These are phyloP conservation scores for Asobara japonica DNA, from an alignment of 1,140 invertebrate genomes.

Conservation along the genomic window DNA sequence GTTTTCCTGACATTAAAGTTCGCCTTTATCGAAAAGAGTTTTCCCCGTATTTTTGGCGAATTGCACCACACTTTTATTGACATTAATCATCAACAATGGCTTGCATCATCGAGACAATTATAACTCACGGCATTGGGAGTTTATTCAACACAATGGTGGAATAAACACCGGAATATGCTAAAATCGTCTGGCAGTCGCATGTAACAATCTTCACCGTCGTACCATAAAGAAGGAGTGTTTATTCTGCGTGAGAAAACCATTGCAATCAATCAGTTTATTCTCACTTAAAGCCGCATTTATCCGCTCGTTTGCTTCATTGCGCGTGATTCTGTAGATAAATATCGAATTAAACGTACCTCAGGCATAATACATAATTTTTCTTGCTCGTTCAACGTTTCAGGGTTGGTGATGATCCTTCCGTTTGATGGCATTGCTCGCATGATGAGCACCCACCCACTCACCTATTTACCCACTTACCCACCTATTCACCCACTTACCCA, in stretches of 20 bases:
- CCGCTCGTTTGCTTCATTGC: not conserved
- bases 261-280: not conserved
- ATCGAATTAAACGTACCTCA: not conserved
- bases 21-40: too few species aligned
- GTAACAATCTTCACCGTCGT: not conserved
- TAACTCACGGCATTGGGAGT: not conserved
- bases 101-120: not conserved
- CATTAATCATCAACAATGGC: not conserved
- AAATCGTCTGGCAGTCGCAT: too few species aligned
- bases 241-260: not conserved
- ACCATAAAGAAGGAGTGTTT: not conserved
- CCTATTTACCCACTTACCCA: too few species aligned
- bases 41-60: too few species aligned
- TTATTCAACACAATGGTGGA: slow-evolving; percentile 1
- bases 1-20: too few species aligned
- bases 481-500: too few species aligned
- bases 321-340: not conserved
- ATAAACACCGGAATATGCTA: not conserved
- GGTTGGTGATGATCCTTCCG: too few species aligned
- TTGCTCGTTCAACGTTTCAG: too few species aligned
- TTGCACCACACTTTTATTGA: not conserved
- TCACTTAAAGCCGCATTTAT: not conserved
- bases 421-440: too few species aligned
- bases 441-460: too few species aligned
- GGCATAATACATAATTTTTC: too few species aligned